Evolutionary conservation across 1,140 invertebrate species (phyloP), one percentile per base, ranked within the genome.

Genomic region (Drosophila busckii): DNA sequence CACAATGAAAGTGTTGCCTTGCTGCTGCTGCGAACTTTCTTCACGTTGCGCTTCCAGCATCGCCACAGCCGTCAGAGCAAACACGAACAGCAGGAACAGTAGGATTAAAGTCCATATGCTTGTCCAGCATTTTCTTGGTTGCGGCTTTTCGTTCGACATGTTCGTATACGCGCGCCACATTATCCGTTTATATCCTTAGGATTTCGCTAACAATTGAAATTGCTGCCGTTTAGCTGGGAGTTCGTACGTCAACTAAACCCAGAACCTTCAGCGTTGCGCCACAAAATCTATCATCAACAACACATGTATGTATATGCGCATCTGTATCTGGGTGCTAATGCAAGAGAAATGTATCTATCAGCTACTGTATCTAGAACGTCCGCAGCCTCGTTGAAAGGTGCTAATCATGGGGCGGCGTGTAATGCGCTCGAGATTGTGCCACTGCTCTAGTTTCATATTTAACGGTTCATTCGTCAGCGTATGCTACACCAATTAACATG

Each of bases 361-460:
- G 54, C 17, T 26, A 15, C 16, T n/a, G 50, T 75, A 82, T 70
- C 76, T 82, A 80, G 75, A 82, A 82, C 75, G 67, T 62, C 50
- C 19, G 25, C 28, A 16, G 45, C 15, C 50, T 62, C 44, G 61
- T 63, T 31, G 37, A 69, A 82, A 82, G 75, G 75, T 82, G 75
- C 53, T 82, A 82, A 82, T 82, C 76, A 29, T 31, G 41, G 19
- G 32, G 61, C 60, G 40, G 60, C 61, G 65, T 66, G 56, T 61
- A 52, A 38, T 58, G 34, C n/a, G n/a, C n/a, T 53, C 44, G 46
- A 70, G 70, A 75, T 62, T 82, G 76, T 55, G 61, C 49, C 65
- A 75, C 13, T 82, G 75, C 76, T 82, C 75, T 26, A 82, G 61
- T 45, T 82, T 82, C 34, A 15, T n/a, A 60, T 82, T 82, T 82